Base-by-base conservation (phyloP, 2,888 invertebrate species). In the Lymantria monacha region DNA sequence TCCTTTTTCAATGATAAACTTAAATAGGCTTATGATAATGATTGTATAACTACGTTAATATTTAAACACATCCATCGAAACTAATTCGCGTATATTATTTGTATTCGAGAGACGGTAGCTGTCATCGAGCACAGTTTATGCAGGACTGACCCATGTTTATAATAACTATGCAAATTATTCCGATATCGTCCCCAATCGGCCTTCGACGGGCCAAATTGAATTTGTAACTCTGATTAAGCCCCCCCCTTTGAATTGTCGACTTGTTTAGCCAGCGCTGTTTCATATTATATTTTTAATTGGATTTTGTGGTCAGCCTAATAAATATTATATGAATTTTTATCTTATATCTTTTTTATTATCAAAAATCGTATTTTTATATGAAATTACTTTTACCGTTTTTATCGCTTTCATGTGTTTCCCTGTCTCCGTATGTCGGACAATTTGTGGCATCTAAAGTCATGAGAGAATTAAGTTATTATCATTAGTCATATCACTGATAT, bases 91-190 rank as follows among this genome's bases (percentile, higher is more conserved):
- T 62, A 70, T 57, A 66, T 65, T 70, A 84, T 83, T 85, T 83
- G 81, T 83, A 85, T 85, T 76, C 66, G 73, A 76, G 82, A 83
- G 81, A 79, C 77, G 77, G 79, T 72, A 79, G 79, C 83, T 83
- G 86, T 87, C 85, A 85, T 78, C 82, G 75, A 69, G 66, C 72
- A 71, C 73, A 78, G 83, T 83, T 87, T 85, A 87, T 85, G 84
- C 87, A 83, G 83, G 80, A 78, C 76, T 87, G 88, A 87, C 85
- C 88, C 85, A 79, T 87, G 89, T 86, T 87, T 87, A 89, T 87
- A 88, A 90, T 89, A 89, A 87, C 86, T 88, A 91, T 90, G 90
- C 89, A 89, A 90, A 90, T 90, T 83, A 83, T 83, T 81, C 83
- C 81, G 81, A 87, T 87, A 85, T 77, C 80, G 74, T 75, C 79